Evolutionary conservation across 2,113 vertebrate species (phyloP), one percentile per base, ranked within the genome.

Genomic region (Plecturocebus donacophilus): DNA sequence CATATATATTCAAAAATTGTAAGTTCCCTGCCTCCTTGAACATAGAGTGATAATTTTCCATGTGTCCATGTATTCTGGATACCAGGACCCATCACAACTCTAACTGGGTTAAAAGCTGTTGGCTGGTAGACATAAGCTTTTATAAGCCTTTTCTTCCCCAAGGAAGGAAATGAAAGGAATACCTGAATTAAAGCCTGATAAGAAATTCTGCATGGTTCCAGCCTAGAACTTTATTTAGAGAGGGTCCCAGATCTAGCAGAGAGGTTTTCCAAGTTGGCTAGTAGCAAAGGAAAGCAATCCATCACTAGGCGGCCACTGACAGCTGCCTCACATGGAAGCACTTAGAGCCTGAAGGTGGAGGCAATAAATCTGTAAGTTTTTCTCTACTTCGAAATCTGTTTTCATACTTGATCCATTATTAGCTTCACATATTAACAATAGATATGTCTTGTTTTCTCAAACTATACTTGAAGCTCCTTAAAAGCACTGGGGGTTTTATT

Each of bases 371-470:
- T 82, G 11, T 7, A 45, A 71, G 49, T 1, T 20, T 80, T 13
- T 84, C 82, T 87, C 82, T 73, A 12, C 27, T 91, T 91, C n/a
- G 45, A 95, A 87, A 89, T 91, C 35, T 73, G 52, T 86, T 75
- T 58, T 40, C 70, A 27, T 25, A 6, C 52, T 40, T 58, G n/a
- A 90, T 73, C 49, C 61, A 42, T 38, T 9, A 77, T 85, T 66
- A 35, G 83, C 45, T 61, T 93, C 47, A 83, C 27, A 82, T 58
- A 45, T 73, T 38, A 64, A 80, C 38, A 66, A 30, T n/a, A 87
- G 30, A 64, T 64, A 64, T 32, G 30, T 90, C 80, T 73, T 66
- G 27, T 85, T 35, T 45, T 52, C 17, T 25, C 32, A 71, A 52
- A 79, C 27, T 25, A 58, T 21, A 91, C 66, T n/a, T 73, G 66